These are phyloP conservation scores for Xestia sexstrigata DNA, from an alignment of 2,888 invertebrate species.

Conservation along the genomic window DNA sequence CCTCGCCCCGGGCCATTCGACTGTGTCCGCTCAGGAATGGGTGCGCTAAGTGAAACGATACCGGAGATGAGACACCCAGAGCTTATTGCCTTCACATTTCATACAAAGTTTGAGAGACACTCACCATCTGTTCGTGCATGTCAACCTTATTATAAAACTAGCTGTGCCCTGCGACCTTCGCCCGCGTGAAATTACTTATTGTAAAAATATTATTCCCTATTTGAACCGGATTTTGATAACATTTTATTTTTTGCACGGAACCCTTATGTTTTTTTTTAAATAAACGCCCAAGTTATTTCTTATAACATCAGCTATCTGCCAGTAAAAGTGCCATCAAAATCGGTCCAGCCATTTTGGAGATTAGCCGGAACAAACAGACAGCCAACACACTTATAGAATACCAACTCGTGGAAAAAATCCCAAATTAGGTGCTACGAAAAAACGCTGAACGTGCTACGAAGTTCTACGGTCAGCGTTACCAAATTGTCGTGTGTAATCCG, in stretches of 20 bases:
- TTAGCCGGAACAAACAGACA: no score
- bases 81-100: slow-evolving; percentile 75
- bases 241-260: no score
- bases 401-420: neutral
- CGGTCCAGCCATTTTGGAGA: no score
- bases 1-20: slow-evolving; percentile 73
- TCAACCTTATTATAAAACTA: slow-evolving; percentile 19
- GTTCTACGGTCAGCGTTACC: slow-evolving; percentile 31
- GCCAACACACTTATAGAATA: no score
- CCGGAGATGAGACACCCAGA: slow-evolving; percentile 81
- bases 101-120: slow-evolving; percentile 68
- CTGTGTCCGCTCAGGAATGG: slow-evolving; percentile 79
- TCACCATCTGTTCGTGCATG: slow-evolving; percentile 49
- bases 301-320: no score
- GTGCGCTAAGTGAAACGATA: slow-evolving; percentile 83
- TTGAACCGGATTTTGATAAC: no score
- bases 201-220: no score
- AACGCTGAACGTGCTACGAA: slow-evolving; percentile 15
- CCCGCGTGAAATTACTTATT: no score
- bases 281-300: no score
- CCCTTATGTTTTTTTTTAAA: no score
- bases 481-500: slow-evolving; percentile 23
- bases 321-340: no score
- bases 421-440: slow-evolving; percentile 19
- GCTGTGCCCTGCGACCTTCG: no score